phyloP scores from a whole-genome alignment of 1,140 invertebrate genomes.

The Tetranychus urticae region DNA sequence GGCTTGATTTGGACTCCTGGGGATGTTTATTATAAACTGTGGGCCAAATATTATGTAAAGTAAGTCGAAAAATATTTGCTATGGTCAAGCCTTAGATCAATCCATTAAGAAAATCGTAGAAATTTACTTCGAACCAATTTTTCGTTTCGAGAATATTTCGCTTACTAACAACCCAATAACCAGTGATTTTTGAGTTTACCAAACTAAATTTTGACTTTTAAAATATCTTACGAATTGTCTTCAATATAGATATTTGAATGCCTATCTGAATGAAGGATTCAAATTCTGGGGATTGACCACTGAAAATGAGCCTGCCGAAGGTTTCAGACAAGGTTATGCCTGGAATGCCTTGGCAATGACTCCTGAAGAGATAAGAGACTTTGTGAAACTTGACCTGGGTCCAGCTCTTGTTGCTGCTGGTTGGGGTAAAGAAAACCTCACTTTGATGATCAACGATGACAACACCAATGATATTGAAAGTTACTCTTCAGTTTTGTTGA shows the following conservation, averaged over 20 bases:
- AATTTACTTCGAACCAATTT: too few species aligned
- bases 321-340: conserved; percentile 23
- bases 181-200: too few species aligned
- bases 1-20: not conserved
- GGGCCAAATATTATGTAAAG: conserved; percentile 36
- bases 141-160: too few species aligned
- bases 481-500: not conserved
- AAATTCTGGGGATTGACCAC: conserved; percentile 34
- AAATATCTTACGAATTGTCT: not conserved
- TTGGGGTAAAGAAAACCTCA: conserved; percentile 9
- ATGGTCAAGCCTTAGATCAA: too few species aligned
- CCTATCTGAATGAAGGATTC: conserved; percentile 28
- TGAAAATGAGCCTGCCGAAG: conserved; percentile 32
- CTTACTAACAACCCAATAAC: too few species aligned
- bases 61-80: not conserved
- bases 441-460: conserved; percentile 5
- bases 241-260: conserved; percentile 29
- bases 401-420: conserved; percentile 19
- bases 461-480: not conserved
- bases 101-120: too few species aligned
- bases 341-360: not conserved
- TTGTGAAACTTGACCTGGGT: conserved; percentile 1
- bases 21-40: not conserved
- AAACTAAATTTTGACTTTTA: not conserved
- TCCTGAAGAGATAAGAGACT: conserved; percentile 1